Evolutionary conservation across 2,797 vertebrate genomes (phyloP), one percentile per base, ranked within the genome.

Genomic region (Tachyglossus aculeatus): DNA sequence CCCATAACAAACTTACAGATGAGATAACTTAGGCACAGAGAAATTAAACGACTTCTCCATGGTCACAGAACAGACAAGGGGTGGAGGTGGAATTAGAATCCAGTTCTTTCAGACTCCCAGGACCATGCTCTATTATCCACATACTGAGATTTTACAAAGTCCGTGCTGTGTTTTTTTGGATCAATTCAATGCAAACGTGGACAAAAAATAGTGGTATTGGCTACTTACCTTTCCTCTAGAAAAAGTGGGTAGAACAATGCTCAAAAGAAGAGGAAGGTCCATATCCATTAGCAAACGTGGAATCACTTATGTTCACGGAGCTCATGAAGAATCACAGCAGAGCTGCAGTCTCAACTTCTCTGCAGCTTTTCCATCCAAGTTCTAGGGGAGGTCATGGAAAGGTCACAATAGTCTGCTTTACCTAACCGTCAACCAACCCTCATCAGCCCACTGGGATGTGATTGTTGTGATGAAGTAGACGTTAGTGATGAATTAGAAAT

Each of bases 281-380:
- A 0, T 34, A 74, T 81, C 74, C 56, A 71, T 67, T 68, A 37
- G 48, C 13, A 2, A 7, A 44, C 24, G 19, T 67, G 24, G 25
- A 80, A 74, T 57, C 54, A 55, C 44, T 55, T 44, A 67, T 24
- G 12, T 45, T 32, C 32, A 36, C 44, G 37, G 29, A 55, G 37
- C 24, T 25, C 39, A 34, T 13, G 27, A 3, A 77, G 71, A 59
- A 45, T 81, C 67, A 89, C 48, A 60, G 7, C 52, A 67, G 2
- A 55, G 32, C 27, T 64, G 24, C 2, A n/a, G 64, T 13, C 47
- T 38, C 45, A 56, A 39, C 2, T 10, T 50, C 10, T 7, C 39
- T 47, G 9, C 45, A 47, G 18, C n/a, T 16, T 45, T 71, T 52
- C 12, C 47, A 31, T 18, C 11, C 14, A 51, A 27, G 0, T 50